Conservation (phyloP, 2,797 vertebrate genomes). For the Typhlichthys subterraneus region DNA sequence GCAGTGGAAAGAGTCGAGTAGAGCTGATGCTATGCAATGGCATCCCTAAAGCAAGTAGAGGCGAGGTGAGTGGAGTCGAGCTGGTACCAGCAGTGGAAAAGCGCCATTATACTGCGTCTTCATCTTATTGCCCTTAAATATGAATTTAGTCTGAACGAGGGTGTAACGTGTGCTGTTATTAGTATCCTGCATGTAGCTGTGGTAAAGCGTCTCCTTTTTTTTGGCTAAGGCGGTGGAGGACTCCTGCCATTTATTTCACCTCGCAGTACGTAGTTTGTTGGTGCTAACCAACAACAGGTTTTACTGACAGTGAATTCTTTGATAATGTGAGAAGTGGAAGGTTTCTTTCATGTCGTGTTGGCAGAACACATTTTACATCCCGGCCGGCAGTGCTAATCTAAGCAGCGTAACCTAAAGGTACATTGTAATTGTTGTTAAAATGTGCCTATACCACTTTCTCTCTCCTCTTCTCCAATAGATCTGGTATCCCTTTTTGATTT, state of each 20-base stretch:
- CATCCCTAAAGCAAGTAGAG: no score
- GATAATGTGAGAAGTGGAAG: neutral
- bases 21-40: no score
- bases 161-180: no score
- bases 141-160: no score
- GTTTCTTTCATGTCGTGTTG: neutral
- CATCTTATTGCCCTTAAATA: no score
- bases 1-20: no score
- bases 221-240: neutral
- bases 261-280: neutral
- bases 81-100: no score
- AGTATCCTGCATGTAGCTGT: no score
- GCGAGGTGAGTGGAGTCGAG: no score
- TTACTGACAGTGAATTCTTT: neutral
- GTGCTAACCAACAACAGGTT: slow-evolving; percentile 1
- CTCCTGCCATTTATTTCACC: neutral
- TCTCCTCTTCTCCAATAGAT: slow-evolving; percentile 73
- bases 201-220: no score
- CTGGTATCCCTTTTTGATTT: slow-evolving; percentile 94
- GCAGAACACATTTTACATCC: neutral
- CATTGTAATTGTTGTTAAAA: neutral
- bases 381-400: neutral
- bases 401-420: neutral
- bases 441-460: slow-evolving; percentile 7
- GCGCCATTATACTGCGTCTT: no score